Evolutionary conservation across 2,888 invertebrate genomes (phyloP).

Genomic region (Luffia ferchaultella): DNA sequence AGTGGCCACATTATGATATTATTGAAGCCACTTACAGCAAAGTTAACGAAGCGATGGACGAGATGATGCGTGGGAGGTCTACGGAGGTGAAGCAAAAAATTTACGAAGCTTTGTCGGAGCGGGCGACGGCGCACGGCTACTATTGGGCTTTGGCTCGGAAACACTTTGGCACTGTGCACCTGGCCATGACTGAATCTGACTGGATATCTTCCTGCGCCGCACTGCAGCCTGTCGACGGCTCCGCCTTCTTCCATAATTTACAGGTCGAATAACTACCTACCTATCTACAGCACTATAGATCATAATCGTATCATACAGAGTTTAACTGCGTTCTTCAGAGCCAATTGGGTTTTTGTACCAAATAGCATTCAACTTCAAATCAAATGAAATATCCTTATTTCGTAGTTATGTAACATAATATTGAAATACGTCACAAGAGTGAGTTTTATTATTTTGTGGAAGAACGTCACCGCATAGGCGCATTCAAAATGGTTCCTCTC

Average conservation of each 20-base stretch:
- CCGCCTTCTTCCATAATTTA: background rate
- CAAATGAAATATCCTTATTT: too few species aligned
- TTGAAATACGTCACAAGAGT: too few species aligned
- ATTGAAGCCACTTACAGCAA: conserved; percentile 22
- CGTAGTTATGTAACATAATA: too few species aligned
- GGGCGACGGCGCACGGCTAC: conserved; percentile 23
- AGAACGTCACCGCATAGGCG: too few species aligned
- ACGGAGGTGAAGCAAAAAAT: conserved; percentile 10
- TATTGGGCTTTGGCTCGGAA: conserved; percentile 6
- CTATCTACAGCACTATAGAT: too few species aligned
- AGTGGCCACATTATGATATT: conserved; percentile 33
- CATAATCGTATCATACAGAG: too few species aligned
- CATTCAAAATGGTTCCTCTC: too few species aligned
- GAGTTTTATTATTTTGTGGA: too few species aligned
- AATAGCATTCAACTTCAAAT: too few species aligned
- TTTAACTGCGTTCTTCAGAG: too few species aligned
- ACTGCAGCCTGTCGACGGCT: background rate
- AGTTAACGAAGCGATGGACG: conserved; percentile 20
- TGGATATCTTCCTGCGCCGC: background rate
- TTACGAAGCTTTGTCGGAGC: conserved; percentile 7
- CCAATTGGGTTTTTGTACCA: too few species aligned
- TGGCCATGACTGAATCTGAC: background rate
- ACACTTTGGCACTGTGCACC: background rate
- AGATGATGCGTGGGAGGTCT: conserved; percentile 17
- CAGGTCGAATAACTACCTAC: background rate